phyloP scores from a whole-genome alignment of 2,113 vertebrate species.

The Lepisosteus oculatus region DNA sequence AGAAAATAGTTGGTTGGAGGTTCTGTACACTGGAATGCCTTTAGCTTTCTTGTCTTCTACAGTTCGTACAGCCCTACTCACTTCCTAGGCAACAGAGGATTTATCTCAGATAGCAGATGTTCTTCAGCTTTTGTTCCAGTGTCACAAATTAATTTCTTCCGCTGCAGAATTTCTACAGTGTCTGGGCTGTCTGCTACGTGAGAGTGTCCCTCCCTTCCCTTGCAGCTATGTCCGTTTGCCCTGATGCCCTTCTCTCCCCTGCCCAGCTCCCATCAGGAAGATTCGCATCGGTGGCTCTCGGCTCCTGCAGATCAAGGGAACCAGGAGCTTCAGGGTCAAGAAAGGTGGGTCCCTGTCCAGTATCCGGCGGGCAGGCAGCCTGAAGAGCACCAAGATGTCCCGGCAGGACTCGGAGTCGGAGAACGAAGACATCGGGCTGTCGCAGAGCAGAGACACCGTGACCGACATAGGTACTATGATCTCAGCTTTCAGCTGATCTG shows the following conservation, averaged over 20 bases:
- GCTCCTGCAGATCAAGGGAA: slow-evolving; percentile 98
- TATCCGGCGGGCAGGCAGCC: slow-evolving; percentile 92
- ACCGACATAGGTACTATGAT: slow-evolving; percentile 84
- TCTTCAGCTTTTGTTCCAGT: background rate
- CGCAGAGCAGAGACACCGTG: slow-evolving; percentile 97
- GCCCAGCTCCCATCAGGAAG: slow-evolving; percentile 83
- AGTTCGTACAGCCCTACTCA: too few relatives aligned
- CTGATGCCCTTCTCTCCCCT: slow-evolving; percentile 13
- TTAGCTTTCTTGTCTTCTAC: too few relatives aligned
- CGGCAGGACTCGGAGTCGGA: slow-evolving; percentile 98
- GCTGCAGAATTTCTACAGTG: too few relatives aligned
- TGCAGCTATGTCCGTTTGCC: background rate
- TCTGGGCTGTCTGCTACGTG: too few relatives aligned
- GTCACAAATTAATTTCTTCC: too few relatives aligned
- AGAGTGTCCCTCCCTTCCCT: background rate
- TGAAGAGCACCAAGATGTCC: slow-evolving; percentile 98
- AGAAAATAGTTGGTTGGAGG: too few relatives aligned
- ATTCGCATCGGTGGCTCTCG: slow-evolving; percentile 95
- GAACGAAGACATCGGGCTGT: slow-evolving; percentile 93
- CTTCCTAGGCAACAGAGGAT: background rate
- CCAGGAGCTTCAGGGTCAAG: slow-evolving; percentile 95
- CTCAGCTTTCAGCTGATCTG: too few relatives aligned
- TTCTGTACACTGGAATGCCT: too few relatives aligned
- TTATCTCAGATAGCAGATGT: background rate
- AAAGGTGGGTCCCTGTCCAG: slow-evolving; percentile 96